Base-by-base conservation (phyloP, 2,113 vertebrate species). In the Nettapus auritus region DNA sequence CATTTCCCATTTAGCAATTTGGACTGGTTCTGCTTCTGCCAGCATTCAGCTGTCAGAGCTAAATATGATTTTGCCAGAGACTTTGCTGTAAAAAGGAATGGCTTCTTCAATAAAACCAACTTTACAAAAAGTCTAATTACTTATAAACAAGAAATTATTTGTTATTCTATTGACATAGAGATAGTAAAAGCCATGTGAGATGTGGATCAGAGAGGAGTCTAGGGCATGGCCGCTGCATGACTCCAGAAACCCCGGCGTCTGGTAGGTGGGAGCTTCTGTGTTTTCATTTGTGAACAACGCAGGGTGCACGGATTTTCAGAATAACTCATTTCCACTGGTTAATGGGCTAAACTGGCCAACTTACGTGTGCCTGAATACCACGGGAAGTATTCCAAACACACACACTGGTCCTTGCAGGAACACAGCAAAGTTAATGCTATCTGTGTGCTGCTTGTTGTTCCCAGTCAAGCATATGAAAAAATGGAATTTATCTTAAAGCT, bases 401-500 rank as follows among this genome's bases (percentile, higher is more conserved):
- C 17, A 23, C 7, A 17, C 19, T 11, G 3, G 44, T 22, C 11
- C 36, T 40, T 68, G 19, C 29, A 38, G 36, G 53, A 70, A 83
- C 8, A 83, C 55, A 60, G 70, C 12, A 31, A 52, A 68, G 52
- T 84, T 82, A 66, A 82, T n/a, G 38, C 31, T 66, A 4, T 34
- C 48, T 38, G 8, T 26, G 50, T 22, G 8, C 23, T 70, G 36
- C 0, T 84, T 93, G 81, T 95, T 46, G 31, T 83, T 88, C 42
- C 26, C 18, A 88, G 42, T 21, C 44, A 86, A 84, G 36, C 22
- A 68, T 78, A 86, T 33, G 34, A 80, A 90, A 79, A 92, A 84
- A 68, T 0, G 4, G 62, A 78, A 70, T 70, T 86, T 85, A 23
- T 83, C 75, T 82, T 86, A 81, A 86, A 96, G 92, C 79, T 94